Evolutionary conservation across 23 tunicate species (phyloP).

Genomic region (Halocynthia aurantium): DNA sequence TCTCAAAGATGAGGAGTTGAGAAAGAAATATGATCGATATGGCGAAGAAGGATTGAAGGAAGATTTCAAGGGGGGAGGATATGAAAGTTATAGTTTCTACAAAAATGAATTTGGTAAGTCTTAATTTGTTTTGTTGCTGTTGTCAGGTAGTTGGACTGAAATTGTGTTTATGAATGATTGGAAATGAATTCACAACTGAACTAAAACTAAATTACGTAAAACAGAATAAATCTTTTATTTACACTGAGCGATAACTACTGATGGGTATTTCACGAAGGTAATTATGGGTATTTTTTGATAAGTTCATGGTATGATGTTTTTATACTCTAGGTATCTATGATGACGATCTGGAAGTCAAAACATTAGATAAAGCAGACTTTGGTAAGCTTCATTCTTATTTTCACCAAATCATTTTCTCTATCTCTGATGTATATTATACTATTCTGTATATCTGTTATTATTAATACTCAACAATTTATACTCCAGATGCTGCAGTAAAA

Average conservation of each 20-base stretch:
- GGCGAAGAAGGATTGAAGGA: slow-evolving; percentile 99
- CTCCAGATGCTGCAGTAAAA: slow-evolving; percentile 70
- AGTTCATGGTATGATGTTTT: too few relatives aligned
- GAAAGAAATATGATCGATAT: slow-evolving; percentile 96
- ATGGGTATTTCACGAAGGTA: too few relatives aligned
- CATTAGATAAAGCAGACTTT: slow-evolving; percentile 88
- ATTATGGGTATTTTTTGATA: too few relatives aligned
- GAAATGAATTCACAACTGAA: too few relatives aligned
- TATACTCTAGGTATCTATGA: slow-evolving; percentile 81
- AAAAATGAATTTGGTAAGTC: slow-evolving; percentile 88
- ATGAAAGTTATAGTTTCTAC: slow-evolving; percentile 86
- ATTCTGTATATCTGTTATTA: background rate
- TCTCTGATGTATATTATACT: background rate
- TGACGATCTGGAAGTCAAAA: slow-evolving; percentile 93
- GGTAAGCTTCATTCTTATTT: slow-evolving; percentile 31
- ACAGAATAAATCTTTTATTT: too few relatives aligned
- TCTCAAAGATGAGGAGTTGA: slow-evolving; percentile 88
- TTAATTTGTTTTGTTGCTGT: too few relatives aligned
- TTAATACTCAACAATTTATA: background rate
- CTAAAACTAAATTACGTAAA: too few relatives aligned
- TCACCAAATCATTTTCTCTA: background rate
- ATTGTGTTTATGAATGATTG: too few relatives aligned
- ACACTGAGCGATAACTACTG: too few relatives aligned
- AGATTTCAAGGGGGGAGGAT: slow-evolving; percentile 66
- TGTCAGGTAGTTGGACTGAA: too few relatives aligned